Evolutionary conservation across 2,888 invertebrate genomes (phyloP), one percentile per base, ranked within the genome.

Genomic region (Drosophila affinis): DNA sequence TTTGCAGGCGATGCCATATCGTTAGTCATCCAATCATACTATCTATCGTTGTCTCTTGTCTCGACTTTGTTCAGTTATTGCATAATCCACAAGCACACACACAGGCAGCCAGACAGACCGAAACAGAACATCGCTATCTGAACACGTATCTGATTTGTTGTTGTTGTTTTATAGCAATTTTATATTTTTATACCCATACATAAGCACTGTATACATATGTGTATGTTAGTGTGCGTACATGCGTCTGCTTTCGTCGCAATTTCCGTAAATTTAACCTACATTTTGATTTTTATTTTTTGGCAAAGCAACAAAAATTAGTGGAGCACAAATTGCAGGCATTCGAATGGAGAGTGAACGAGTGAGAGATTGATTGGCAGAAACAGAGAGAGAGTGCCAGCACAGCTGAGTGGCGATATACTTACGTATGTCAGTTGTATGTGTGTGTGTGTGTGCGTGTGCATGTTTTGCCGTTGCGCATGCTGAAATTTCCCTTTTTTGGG

Each of bases 201-300:
- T 12, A 18, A n/a, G 52, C 17, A 29, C 14, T 29, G 17, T 47
- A 49, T 14, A 10, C 17, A 5, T 9, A 10, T 17, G 5, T 9
- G 32, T 34, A 9, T 48, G 27, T 55, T 27, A 39, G 45, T 49
- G 6, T 62, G n/a, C 61, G 18, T 62, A 53, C 67, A 71, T 78
- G 72, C 46, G 48, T 68, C 56, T 57, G 72, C 78, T 73, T 71
- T 79, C 78, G 71, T 17, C 79, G 82, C 82, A 79, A 88, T 85
- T 85, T 85, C 85, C 85, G 85, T 75, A 85, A 83, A 81, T 88
- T 85, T 85, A 85, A 85, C 85, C 85, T 85, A 85, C 85, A 81
- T 85, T 85, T 86, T 58, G 76, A 64, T 64, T 72, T 62, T 47
- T 34, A 54, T 60, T 73, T 70, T 61, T 77, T 70, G 72, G 70